Base-by-base conservation (phyloP, 2,888 invertebrate species). In the Trilocha varians region DNA sequence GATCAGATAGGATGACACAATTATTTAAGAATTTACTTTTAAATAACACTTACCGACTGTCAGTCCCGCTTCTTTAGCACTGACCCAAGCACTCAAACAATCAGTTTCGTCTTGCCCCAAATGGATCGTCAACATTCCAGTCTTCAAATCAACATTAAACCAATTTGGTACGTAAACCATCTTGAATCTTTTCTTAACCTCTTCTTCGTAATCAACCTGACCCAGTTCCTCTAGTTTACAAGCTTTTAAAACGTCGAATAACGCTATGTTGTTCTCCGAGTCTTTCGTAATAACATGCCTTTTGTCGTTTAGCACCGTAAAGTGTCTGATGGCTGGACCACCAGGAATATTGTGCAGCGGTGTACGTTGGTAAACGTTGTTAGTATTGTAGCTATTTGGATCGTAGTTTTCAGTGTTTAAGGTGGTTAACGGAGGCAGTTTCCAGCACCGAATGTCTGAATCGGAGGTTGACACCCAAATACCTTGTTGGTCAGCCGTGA, bases 131-230 rank as follows among this genome's bases (percentile, higher is more conserved):
- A 99, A 87, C 95, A 99, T 95, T 48, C 99, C 99, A 45, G 98
- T 99, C 87, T 99, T 99, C 37, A 99, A 89, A 84, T 99, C 99
- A 36, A 99, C 97, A 53, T 95, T 95, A 74, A 99, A 99, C 99
- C 99, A 99, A 83, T 96, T 98, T 17, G 99, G 99, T 60, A 99
- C 97, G 72, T 94, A 97, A 39, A 99, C 93, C 89, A 93, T 93
- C 80, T 97, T 95, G 61, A 94, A 95, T 47, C 95, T 87, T 64
- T 94, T 94, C 70, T 98, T 97, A 1, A 96, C 90, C 84, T 98
- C 95, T 63, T 96, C 94, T 49, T 99, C 97, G 76, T 94, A 97
- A 70, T 98, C 95, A 2, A 96, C 91, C 62, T 90, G 89, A 0
- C 98, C 98, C 45, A 98, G 88, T 70, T 97, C 97, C 77, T 97